Percentiles rank a stretch among this genome's conserved stretches.
These are phyloP conservation scores for Leuciscus waleckii DNA, from an alignment of 2,797 vertebrate species.

Conservation along the genomic window DNA sequence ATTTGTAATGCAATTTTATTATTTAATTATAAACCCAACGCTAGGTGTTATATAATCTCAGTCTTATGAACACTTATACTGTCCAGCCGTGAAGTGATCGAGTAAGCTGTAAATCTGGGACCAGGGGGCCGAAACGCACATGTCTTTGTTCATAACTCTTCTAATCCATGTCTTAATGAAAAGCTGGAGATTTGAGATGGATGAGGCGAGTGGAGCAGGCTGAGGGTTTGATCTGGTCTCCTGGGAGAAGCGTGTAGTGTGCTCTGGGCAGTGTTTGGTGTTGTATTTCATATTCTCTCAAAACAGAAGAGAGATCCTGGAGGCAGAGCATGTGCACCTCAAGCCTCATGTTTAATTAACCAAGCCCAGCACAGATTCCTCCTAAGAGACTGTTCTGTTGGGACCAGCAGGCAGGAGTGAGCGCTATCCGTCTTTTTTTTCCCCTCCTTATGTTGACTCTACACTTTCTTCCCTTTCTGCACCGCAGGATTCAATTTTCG, in stretches of 20 bases:
- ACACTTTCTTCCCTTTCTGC: constrained; percentile 39
- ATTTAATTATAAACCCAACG: neutral
- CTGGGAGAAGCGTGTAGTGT: neutral
- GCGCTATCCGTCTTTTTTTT: constrained; percentile 13
- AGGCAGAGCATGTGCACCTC: constrained; percentile 70
- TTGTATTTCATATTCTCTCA: constrained; percentile 30
- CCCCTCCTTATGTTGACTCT: constrained; percentile 37
- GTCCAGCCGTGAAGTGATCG: neutral
- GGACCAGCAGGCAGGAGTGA: constrained; percentile 47
- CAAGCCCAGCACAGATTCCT: constrained; percentile 67
- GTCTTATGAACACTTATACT: neutral
- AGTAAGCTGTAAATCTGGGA: constrained; percentile 3
- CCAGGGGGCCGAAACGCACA: constrained; percentile 7
- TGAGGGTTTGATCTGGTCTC: constrained; percentile 30
- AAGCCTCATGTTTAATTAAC: constrained; percentile 80
- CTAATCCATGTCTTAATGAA: constrained; percentile 49
- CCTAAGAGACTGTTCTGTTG: constrained; percentile 16
- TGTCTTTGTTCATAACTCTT: constrained; percentile 31
- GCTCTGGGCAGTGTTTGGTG: constrained; percentile 15
- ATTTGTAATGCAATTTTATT: neutral
- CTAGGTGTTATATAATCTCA: neutral
- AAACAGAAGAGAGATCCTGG: constrained; percentile 66
- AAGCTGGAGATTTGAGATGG: constrained; percentile 23
- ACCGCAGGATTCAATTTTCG: constrained; percentile 59
- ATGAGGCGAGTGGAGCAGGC: neutral